A percentile compares a stretch with the other conserved stretches of the same genome.
These are phyloP conservation scores for Hemichromis elongatus DNA, from an alignment of 2,113 vertebrate species.

Conservation along the genomic window DNA sequence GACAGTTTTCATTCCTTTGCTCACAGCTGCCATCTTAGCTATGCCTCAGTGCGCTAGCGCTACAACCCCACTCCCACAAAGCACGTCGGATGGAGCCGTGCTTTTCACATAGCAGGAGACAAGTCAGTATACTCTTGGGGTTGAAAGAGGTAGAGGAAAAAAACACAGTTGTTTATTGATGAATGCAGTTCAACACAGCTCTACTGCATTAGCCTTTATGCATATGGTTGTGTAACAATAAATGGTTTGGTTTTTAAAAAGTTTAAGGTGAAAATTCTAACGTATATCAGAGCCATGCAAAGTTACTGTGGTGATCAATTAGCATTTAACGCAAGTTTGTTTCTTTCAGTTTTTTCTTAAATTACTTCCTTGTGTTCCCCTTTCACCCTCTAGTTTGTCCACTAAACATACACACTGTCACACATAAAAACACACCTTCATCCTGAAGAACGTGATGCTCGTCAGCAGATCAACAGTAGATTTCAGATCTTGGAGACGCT, in stretches of 20 bases:
- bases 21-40: constrained; percentile 65
- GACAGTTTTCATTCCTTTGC: constrained; percentile 68
- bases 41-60: constrained; percentile 40
- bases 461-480: constrained; percentile 96
- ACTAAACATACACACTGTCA: background rate
- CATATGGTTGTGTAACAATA: background rate
- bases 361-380: background rate
- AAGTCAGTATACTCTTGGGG: background rate
- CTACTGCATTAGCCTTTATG: background rate
- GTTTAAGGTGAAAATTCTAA: background rate
- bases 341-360: background rate
- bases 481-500: constrained; percentile 92
- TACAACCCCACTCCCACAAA: constrained; percentile 8
- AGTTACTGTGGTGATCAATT: background rate
- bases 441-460: constrained; percentile 97
- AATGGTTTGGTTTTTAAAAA: background rate
- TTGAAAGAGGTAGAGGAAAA: background rate
- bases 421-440: constrained; percentile 79
- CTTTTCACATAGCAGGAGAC: constrained; percentile 24
- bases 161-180: constrained; percentile 3
- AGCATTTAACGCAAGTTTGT: background rate
- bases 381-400: background rate
- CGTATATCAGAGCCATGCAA: background rate
- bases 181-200: background rate
- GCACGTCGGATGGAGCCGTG: background rate